Percentiles rank a stretch among this genome's conserved stretches.
These are phyloP conservation scores for Microchirus variegatus DNA, from an alignment of 2,797 vertebrate species.

Conservation along the genomic window DNA sequence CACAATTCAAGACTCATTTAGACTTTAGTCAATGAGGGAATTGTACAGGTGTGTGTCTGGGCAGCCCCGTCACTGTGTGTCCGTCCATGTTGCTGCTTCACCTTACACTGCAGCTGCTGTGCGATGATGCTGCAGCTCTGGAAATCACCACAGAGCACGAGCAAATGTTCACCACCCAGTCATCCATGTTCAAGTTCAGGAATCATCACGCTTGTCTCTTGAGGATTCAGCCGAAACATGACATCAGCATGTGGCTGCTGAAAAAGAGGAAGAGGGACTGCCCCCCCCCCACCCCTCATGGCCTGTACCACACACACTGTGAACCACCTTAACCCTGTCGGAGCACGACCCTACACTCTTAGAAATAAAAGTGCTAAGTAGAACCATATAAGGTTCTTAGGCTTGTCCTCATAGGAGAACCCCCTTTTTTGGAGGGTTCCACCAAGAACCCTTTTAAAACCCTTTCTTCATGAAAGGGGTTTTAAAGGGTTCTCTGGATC, in stretches of 20 bases:
- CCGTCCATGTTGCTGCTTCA: too few relatives aligned
- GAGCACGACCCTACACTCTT: too few relatives aligned
- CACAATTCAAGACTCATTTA: conserved; percentile 17
- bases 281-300: too few relatives aligned
- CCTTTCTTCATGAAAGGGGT: too few relatives aligned
- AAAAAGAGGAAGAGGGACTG: conserved; percentile 57
- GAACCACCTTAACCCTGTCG: background rate
- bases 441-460: too few relatives aligned
- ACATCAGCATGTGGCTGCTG: background rate
- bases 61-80: too few relatives aligned
- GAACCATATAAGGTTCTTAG: too few relatives aligned
- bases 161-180: conserved; percentile 40
- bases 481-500: too few relatives aligned
- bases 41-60: conserved; percentile 36
- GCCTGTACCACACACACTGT: too few relatives aligned
- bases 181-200: conserved; percentile 60
- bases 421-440: too few relatives aligned
- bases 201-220: conserved; percentile 50
- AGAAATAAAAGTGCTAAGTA: too few relatives aligned
- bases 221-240: conserved; percentile 59
- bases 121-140: conserved; percentile 21
- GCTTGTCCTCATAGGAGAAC: too few relatives aligned
- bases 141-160: conserved; percentile 60
- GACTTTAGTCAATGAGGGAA: conserved; percentile 29
- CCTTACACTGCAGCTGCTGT: conserved; percentile 48